phyloP scores from a whole-genome alignment of 2,797 vertebrate species.

The Microcaecilia unicolor region DNA sequence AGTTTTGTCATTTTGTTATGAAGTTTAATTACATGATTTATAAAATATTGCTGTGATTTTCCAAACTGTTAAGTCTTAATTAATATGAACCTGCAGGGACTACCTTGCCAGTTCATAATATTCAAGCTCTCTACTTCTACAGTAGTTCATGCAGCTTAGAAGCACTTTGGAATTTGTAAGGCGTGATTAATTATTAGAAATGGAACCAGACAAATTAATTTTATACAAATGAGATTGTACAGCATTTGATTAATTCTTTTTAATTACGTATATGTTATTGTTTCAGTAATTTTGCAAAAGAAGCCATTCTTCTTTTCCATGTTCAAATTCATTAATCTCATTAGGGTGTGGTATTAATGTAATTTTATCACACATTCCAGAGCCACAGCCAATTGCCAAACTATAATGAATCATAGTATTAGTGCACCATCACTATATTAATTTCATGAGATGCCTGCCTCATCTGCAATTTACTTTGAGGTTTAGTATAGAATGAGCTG shows the following conservation, averaged over 20 bases:
- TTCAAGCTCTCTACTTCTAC: constrained; percentile 40
- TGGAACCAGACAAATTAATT: constrained; percentile 66
- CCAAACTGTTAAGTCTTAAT: constrained; percentile 68
- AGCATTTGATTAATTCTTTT: constrained; percentile 93
- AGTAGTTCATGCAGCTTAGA: constrained; percentile 34
- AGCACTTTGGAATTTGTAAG: constrained; percentile 54
- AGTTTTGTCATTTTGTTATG: constrained; percentile 59
- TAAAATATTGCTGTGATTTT: constrained; percentile 72
- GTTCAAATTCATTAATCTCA: constrained; percentile 95
- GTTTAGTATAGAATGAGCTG: constrained; percentile 55
- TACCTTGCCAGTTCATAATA: constrained; percentile 58
- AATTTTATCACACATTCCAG: constrained; percentile 98
- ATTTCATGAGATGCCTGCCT: constrained; percentile 69
- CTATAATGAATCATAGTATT: constrained; percentile 78
- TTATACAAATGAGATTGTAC: constrained; percentile 65
- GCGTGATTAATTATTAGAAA: constrained; percentile 67
- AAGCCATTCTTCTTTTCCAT: constrained; percentile 63
- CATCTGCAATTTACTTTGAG: constrained; percentile 63
- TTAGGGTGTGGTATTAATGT: constrained; percentile 98
- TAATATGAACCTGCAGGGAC: constrained; percentile 64
- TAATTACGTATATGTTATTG: constrained; percentile 96
- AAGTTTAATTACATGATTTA: constrained; percentile 70
- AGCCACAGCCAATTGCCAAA: constrained; percentile 74
- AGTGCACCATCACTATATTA: constrained; percentile 72
- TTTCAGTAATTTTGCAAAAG: constrained; percentile 79